phyloP scores from a whole-genome alignment of 1,140 invertebrate genomes.

The Wasmannia auropunctata region DNA sequence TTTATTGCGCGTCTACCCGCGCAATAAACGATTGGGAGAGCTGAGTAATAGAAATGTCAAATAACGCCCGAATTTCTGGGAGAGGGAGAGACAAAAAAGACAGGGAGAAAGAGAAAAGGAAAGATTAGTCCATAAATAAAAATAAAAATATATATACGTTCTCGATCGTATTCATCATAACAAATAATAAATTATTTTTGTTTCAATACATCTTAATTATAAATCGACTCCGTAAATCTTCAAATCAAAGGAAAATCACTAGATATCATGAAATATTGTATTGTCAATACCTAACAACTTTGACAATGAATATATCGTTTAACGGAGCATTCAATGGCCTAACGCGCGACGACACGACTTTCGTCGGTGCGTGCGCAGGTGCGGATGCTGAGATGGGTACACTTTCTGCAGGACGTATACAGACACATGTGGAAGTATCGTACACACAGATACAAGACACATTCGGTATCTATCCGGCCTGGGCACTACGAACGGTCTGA shows the following conservation, averaged over 20 bases:
- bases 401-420: neutral
- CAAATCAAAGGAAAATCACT: neutral
- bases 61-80: neutral
- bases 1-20: neutral
- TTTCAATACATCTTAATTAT: neutral
- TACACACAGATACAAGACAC: neutral
- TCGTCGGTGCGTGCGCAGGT: neutral
- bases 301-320: neutral
- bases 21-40: conserved; percentile 14
- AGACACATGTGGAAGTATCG: neutral
- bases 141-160: neutral
- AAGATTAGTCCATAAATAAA: neutral
- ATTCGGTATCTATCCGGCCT: neutral
- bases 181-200: neutral
- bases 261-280: neutral
- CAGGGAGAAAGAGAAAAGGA: neutral
- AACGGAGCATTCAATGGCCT: neutral
- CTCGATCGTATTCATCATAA: neutral
- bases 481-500: conserved; percentile 8
- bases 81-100: neutral
- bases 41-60: neutral
- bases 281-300: neutral
- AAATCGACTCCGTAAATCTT: neutral
- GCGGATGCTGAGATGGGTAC: neutral
- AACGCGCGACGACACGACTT: neutral